Base-by-base conservation (phyloP, 1,140 invertebrate genomes). In the Steinernema khuongi region DNA sequence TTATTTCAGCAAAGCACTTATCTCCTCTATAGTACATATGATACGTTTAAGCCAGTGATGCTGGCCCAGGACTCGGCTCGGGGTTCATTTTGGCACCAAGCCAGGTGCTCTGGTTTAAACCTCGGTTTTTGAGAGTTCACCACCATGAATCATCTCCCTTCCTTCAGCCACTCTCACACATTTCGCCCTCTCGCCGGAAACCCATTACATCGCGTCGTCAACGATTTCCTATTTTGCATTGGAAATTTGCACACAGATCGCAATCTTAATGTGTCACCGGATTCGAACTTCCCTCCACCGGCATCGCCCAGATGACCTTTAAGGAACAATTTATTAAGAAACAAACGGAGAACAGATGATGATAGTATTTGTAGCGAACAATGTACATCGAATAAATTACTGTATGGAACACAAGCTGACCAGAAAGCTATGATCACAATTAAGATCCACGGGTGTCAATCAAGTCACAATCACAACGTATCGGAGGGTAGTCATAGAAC, bases 321-420 rank as follows among this genome's bases (percentile, higher is more conserved):
- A n/a, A 41, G n/a, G n/a, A 41, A 41, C 36, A 41, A n/a, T 11
- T 11, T 41, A 11, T 41, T 41, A 41, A 41, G 36, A 11, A 41
- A 41, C 36, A 41, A 41, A 41, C n/a, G 36, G 7, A 41, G 7
- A 41, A 41, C n/a, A n/a, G n/a, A n/a, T n/a, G n/a, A n/a, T n/a
- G n/a, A n/a, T n/a, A n/a, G n/a, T n/a, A n/a, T n/a, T n/a, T n/a
- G n/a, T n/a, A n/a, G n/a, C n/a, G n/a, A n/a, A n/a, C n/a, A n/a
- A n/a, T n/a, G n/a, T n/a, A n/a, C 7, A 41, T 41, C n/a, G 7
- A 41, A 60, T 60, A 60, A 60, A 60, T 60, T 60, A 60, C 50
- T 41, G 36, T 41, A 7, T n/a, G n/a, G n/a, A n/a, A 41, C 7
- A 41, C 7, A n/a, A 60, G 50, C 50, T 14, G 19, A 60, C 14